Base-by-base conservation (phyloP, 2,113 vertebrate genomes). In the Syngnathoides biaculeatus region DNA sequence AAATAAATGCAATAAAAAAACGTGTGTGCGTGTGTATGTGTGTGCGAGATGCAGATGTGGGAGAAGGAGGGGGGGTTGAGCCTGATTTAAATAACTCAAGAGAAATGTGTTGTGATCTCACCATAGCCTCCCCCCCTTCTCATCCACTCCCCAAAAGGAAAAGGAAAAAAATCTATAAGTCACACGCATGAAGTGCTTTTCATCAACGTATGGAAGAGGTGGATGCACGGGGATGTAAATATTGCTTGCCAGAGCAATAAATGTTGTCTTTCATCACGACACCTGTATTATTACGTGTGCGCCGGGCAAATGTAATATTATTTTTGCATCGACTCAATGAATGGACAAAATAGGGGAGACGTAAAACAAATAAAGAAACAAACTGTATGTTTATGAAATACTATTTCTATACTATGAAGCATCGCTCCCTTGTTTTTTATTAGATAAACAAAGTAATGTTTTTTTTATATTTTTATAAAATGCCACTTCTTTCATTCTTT, bases 111-210 rank as follows among this genome's bases (percentile, higher is more conserved):
- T 88, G 87, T 87, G 81, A 84, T 85, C 67, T 78, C 67, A 78
- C 77, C 68, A 60, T 56, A 66, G 78, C 79, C 72, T 67, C 79
- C 58, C 59, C 13, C 57, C 57, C 35, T 22, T 13, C 38, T 14
- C 39, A 43, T 22, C 22, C 55, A 57, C 55, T 57, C 26, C 26
- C 55, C 73, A 45, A 77, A 81, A 71, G 7, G 66, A 81, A 67
- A 76, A n/a, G n/a, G n/a, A n/a, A 78, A 59, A 83, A 86, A 86
- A 90, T 89, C 87, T 84, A 90, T 90, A 87, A 88, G 79, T 74
- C 87, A 84, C 77, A 81, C 87, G 80, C 74, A 83, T 88, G 68
- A 84, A 88, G 83, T 89, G 86, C 84, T 81, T 88, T 90, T 86
- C 82, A 84, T 89, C 86, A 87, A 79, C 80, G 48, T 83, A 86